phyloP scores from a whole-genome alignment of 2,113 vertebrate species.

The Diadophis punctatus region DNA sequence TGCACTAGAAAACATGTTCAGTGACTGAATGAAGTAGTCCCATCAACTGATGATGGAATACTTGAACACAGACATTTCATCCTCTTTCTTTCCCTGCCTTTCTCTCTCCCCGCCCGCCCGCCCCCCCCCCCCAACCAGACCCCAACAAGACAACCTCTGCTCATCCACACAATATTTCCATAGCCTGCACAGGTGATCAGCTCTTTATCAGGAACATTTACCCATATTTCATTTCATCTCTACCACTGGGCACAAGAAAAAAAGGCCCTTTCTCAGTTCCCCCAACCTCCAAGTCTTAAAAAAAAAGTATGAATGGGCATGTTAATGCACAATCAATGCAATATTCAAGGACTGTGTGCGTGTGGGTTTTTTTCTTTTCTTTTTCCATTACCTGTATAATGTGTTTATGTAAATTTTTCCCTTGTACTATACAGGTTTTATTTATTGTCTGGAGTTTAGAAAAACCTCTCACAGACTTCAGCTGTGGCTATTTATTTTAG shows the following conservation, averaged over 20 bases:
- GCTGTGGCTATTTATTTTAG: slow-evolving; percentile 94
- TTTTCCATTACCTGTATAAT: slow-evolving; percentile 82
- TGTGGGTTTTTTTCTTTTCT: not conserved
- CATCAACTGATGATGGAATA: slow-evolving; percentile 69
- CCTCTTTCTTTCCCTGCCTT: slow-evolving; percentile 1
- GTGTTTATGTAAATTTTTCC: slow-evolving; percentile 68
- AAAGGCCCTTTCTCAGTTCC: slow-evolving; percentile 63
- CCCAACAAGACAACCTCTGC: slow-evolving; percentile 60
- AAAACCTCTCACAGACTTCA: slow-evolving; percentile 73
- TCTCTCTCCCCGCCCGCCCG: slow-evolving; percentile 9
- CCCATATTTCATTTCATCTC: slow-evolving; percentile 72
- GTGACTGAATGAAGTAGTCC: slow-evolving; percentile 68
- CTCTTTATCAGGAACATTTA: slow-evolving; percentile 66
- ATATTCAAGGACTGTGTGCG: slow-evolving; percentile 80
- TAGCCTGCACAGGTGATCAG: slow-evolving; percentile 75
- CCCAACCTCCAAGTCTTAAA: slow-evolving; percentile 75
- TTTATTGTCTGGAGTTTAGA: slow-evolving; percentile 85
- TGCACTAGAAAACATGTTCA: slow-evolving; percentile 63
- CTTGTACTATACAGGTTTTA: slow-evolving; percentile 77
- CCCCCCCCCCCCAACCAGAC: not conserved
- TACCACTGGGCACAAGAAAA: slow-evolving; percentile 67
- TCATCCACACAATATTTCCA: slow-evolving; percentile 77
- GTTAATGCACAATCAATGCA: slow-evolving; percentile 97
- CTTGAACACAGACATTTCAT: slow-evolving; percentile 68
- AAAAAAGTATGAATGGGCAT: slow-evolving; percentile 72